Evolutionary conservation across 2,797 vertebrate genomes (phyloP).

Genomic region (Chelmon rostratus): DNA sequence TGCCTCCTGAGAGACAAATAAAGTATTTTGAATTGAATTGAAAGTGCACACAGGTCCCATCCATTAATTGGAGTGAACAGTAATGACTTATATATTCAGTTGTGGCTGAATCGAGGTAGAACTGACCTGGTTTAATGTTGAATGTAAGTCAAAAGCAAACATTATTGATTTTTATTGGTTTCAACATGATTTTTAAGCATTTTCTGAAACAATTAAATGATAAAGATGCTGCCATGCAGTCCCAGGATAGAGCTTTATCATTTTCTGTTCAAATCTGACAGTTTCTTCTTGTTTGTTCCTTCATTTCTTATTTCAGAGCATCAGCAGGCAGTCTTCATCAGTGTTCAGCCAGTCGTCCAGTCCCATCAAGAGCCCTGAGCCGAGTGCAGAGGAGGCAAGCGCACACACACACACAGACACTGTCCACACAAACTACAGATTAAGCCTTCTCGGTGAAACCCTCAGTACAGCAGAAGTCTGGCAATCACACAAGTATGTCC

Average conservation of each 20-base stretch:
- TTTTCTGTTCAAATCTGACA: not conserved
- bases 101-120: not conserved
- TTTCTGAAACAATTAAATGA: not conserved
- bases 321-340: slow-evolving; percentile 66
- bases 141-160: not conserved
- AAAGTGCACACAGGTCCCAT: not conserved
- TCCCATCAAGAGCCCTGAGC: slow-evolving; percentile 79
- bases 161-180: not conserved
- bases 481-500: slow-evolving; percentile 25
- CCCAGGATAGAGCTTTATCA: rapidly evolving
- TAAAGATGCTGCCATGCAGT: not conserved
- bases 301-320: slow-evolving; percentile 56
- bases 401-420: slow-evolving; percentile 26
- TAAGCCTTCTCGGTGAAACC: not conserved
- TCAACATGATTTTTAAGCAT: not conserved
- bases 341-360: slow-evolving; percentile 79
- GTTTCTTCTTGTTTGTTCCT: not conserved
- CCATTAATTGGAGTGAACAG: not conserved
- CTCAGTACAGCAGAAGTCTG: not conserved
- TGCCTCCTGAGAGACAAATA: rapidly evolving
- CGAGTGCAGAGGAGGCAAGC: slow-evolving; percentile 62
- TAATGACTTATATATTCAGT: not conserved
- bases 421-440: slow-evolving; percentile 2
- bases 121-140: not conserved
- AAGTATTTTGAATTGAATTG: not conserved